Percentiles rank a stretch among this genome's conserved stretches.
Evolutionary conservation across 92 coral and sea anemone genomes (phyloP).

Genomic region (Zoanthus sansibaricus): DNA sequence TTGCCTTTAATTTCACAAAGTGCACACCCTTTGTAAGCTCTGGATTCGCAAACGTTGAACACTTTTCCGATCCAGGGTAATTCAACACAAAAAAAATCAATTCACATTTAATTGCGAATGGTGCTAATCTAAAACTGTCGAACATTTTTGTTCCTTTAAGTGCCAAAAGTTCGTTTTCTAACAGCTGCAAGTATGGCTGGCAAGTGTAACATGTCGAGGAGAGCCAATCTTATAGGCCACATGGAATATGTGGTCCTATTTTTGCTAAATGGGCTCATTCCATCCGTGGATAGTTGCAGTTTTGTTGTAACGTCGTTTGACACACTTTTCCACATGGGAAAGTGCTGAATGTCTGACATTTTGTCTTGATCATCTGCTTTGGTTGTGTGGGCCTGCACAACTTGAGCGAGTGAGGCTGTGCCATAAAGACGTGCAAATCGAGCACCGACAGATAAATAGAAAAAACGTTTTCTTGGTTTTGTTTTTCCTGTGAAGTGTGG

Average conservation of each 20-base stretch:
- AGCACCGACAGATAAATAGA: constrained; percentile 38
- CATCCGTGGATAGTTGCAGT: constrained; percentile 32
- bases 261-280: constrained; percentile 44
- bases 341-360: constrained; percentile 38
- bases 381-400: constrained; percentile 23
- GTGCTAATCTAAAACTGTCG: constrained; percentile 36
- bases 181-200: constrained; percentile 46
- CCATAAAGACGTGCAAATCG: constrained; percentile 39
- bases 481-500: neutral
- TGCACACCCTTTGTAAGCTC: constrained; percentile 41
- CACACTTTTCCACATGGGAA: constrained; percentile 32
- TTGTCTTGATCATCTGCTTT: neutral
- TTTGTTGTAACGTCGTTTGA: neutral
- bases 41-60: constrained; percentile 31
- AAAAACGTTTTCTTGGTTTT: constrained; percentile 33
- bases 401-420: constrained; percentile 57
- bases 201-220: constrained; percentile 32
- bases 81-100: constrained; percentile 28
- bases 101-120: constrained; percentile 25
- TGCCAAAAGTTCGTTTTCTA: constrained; percentile 42
- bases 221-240: constrained; percentile 55
- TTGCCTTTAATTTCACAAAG: constrained; percentile 48
- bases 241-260: constrained; percentile 49
- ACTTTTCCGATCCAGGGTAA: constrained; percentile 53
- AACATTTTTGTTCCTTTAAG: constrained; percentile 14